phyloP scores from a whole-genome alignment of 2,888 invertebrate species.

The Oeneis ivallda region DNA sequence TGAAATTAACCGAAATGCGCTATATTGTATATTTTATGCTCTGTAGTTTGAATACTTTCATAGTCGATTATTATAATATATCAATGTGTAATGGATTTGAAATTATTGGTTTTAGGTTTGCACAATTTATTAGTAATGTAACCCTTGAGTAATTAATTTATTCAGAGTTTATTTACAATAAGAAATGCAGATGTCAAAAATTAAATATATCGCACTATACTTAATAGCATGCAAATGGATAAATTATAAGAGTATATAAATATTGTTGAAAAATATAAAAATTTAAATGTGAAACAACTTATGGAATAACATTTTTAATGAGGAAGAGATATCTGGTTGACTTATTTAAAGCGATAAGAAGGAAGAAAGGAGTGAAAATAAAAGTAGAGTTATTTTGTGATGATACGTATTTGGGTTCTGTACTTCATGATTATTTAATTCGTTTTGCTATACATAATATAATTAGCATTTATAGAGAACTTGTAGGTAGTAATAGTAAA shows the following conservation, averaged over 20 bases:
- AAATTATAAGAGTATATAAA: slow-evolving; percentile 19
- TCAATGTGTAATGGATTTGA: slow-evolving; percentile 28
- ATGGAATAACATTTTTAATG: slow-evolving; percentile 5
- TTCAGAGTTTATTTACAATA: slow-evolving; percentile 23
- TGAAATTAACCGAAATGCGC: neutral
- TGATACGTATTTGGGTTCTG: slow-evolving; percentile 11
- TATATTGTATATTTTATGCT: neutral
- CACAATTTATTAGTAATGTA: slow-evolving; percentile 18
- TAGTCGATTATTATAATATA: slow-evolving; percentile 10
- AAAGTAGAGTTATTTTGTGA: slow-evolving; percentile 17
- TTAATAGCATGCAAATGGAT: slow-evolving; percentile 16
- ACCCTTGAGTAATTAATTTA: slow-evolving; percentile 11
- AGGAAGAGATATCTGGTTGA: neutral
- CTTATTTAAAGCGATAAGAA: neutral
- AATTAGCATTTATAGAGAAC: neutral
- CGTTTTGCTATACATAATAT: neutral
- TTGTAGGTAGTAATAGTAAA: slow-evolving; percentile 1
- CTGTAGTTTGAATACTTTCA: slow-evolving; percentile 19
- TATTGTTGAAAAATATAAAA: slow-evolving; percentile 19
- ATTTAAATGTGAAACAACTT: slow-evolving; percentile 12
- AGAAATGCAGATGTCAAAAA: neutral
- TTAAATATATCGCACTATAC: slow-evolving; percentile 18
- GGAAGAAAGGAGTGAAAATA: slow-evolving; percentile 19
- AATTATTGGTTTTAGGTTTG: slow-evolving; percentile 23
- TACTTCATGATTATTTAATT: neutral